These are phyloP conservation scores for Tragelaphus strepsiceros DNA, from an alignment of 2,113 vertebrate genomes.

Conservation along the genomic window DNA sequence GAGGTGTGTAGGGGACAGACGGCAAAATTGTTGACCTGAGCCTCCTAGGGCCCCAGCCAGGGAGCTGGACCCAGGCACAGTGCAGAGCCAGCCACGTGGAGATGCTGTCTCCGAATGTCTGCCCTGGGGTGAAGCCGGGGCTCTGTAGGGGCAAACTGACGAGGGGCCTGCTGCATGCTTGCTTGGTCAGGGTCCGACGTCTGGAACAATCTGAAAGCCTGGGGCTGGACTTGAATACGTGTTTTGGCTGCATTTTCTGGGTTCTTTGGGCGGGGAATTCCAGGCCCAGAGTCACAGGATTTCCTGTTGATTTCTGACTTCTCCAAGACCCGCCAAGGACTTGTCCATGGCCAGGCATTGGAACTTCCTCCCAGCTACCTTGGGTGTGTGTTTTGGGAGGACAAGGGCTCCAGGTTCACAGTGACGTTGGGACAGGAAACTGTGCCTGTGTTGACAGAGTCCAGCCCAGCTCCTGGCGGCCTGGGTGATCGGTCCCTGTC, in stretches of 20 bases:
- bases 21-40: neutral
- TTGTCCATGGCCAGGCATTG: neutral
- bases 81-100: neutral
- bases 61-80: neutral
- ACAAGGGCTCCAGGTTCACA: neutral
- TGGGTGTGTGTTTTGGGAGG: neutral
- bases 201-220: neutral
- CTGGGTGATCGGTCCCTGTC: rapidly evolving
- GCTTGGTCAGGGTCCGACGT: neutral
- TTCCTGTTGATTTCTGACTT: conserved; percentile 65
- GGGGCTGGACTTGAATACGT: neutral
- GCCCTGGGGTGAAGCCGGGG: neutral
- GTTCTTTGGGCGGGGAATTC: neutral
- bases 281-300: conserved; percentile 44
- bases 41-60: neutral
- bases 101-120: neutral
- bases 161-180: rapidly evolving
- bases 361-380: neutral
- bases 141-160: neutral
- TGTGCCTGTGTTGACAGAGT: neutral
- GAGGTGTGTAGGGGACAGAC: neutral
- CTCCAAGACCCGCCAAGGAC: neutral
- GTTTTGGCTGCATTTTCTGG: neutral
- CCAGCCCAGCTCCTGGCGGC: neutral
- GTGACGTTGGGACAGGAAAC: neutral